Evolutionary conservation across 2,113 vertebrate species (phyloP).

Genomic region (pig (Sus scrofa)): T2T-Sscrofa CM000830.6:112327501-112328000

Average conservation of each 20-base stretch:
- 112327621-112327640: not conserved
- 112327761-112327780: not conserved
- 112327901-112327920: not conserved
- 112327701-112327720: slow-evolving; percentile 38
- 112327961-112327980: slow-evolving; percentile 3
- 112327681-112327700: not conserved
- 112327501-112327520: not conserved
- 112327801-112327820: not conserved
- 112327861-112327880: slow-evolving; percentile 19
- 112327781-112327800: slow-evolving; percentile 15
- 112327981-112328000: not conserved
- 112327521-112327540: slow-evolving; percentile 23
- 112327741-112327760: not conserved
- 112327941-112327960: not conserved
- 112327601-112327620: not conserved
- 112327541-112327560: not conserved
- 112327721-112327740: not conserved
- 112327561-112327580: not conserved
- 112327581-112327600: not conserved
- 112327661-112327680: slow-evolving; percentile 30
- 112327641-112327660: not conserved
- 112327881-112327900: not conserved
- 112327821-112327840: slow-evolving; percentile 10
- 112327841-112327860: slow-evolving; percentile 27
- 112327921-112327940: not conserved